Percentiles rank a stretch among this genome's conserved stretches.
These are phyloP conservation scores for Gobio gobio DNA, from an alignment of 2,113 vertebrate genomes.

Conservation along the genomic window DNA sequence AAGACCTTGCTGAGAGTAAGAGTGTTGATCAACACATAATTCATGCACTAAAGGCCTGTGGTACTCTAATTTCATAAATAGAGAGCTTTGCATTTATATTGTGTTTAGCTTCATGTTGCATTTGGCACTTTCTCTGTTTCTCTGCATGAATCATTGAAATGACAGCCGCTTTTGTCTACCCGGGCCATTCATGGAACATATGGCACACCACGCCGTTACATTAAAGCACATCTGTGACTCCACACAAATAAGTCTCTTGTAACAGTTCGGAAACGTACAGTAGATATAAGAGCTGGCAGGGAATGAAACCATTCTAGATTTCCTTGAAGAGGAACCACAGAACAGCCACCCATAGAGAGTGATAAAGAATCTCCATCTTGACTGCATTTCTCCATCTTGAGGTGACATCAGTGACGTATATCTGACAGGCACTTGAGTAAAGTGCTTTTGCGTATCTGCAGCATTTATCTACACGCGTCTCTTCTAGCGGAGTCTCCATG, in stretches of 20 bases:
- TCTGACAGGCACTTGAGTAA: constrained; percentile 12
- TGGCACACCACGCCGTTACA: constrained; percentile 39
- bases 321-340: background rate
- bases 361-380: constrained; percentile 12
- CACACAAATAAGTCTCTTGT: constrained; percentile 43
- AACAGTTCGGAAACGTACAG: constrained; percentile 11
- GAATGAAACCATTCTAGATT: constrained; percentile 43
- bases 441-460: background rate
- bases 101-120: constrained; percentile 16
- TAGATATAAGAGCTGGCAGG: constrained; percentile 45
- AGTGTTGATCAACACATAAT: constrained; percentile 11
- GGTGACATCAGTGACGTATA: background rate
- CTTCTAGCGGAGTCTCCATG: background rate
- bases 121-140: constrained; percentile 30
- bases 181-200: constrained; percentile 31
- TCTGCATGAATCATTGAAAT: constrained; percentile 25
- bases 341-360: background rate
- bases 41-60: background rate
- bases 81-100: background rate
- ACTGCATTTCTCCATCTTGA: background rate
- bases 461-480: background rate
- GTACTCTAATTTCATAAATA: background rate
- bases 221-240: constrained; percentile 46
- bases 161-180: background rate
- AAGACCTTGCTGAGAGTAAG: background rate